Percentiles rank a stretch among this genome's conserved stretches.
phyloP scores from a whole-genome alignment of 1,140 invertebrate species.

The Triops longicaudatus region DNA sequence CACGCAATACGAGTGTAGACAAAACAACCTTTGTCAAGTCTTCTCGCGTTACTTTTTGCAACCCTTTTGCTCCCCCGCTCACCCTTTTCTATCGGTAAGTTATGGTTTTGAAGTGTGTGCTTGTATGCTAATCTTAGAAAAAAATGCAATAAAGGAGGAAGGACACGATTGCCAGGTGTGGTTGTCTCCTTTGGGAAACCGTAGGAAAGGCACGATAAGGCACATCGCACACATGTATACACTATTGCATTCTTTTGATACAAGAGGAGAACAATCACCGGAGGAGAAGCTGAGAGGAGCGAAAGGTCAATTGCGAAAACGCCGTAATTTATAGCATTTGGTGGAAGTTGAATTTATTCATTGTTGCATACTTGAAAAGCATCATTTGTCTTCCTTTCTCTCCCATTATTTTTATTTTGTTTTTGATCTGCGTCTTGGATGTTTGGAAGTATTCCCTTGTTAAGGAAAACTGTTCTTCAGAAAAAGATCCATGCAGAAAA shows the following conservation, averaged over 20 bases:
- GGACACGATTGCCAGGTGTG: background rate
- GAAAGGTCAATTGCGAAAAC: conserved; percentile 1
- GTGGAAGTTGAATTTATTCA: background rate
- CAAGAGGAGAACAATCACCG: background rate
- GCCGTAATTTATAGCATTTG: background rate
- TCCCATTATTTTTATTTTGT: background rate
- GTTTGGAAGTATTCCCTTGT: background rate
- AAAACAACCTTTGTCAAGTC: too few relatives aligned
- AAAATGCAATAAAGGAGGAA: background rate
- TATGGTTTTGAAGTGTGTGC: background rate
- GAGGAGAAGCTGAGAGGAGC: background rate
- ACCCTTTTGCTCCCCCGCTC: background rate
- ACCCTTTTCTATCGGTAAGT: background rate
- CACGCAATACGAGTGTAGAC: too few relatives aligned
- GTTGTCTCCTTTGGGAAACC: background rate
- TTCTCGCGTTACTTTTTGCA: too few relatives aligned
- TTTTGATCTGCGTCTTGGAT: background rate
- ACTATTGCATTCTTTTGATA: background rate
- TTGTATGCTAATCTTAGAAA: background rate
- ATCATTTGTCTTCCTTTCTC: background rate
- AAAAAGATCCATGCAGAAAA: background rate
- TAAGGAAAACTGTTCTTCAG: background rate
- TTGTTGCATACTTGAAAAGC: background rate
- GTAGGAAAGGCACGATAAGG: background rate
- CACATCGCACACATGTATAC: background rate